Evolutionary conservation across 2,797 vertebrate species (phyloP).

Genomic region (Pygocentrus nattereri): DNA sequence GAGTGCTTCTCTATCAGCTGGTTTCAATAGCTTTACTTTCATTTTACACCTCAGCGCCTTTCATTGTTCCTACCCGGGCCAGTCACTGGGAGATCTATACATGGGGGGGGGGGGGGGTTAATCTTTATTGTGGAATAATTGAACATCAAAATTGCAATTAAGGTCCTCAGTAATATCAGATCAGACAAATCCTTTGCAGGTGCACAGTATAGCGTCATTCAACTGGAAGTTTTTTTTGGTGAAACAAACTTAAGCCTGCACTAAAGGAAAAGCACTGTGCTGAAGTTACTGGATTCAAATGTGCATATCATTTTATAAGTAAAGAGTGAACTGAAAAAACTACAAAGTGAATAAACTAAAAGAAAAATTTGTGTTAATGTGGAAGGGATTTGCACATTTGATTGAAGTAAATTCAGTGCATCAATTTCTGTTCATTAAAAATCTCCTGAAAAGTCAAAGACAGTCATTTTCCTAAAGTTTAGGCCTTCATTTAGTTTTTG

Average conservation of each 20-base stretch:
- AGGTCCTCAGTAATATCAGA: background rate
- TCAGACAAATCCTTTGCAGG: background rate
- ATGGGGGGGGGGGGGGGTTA: background rate
- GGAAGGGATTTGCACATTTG: background rate
- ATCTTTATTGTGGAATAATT: background rate
- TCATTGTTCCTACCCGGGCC: slow-evolving; percentile 11
- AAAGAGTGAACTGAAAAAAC: background rate
- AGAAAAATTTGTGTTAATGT: background rate
- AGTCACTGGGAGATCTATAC: background rate
- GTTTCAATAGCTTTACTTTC: slow-evolving; percentile 38
- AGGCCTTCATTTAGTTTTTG: background rate
- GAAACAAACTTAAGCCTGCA: background rate
- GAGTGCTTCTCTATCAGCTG: slow-evolving; percentile 11
- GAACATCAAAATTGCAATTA: background rate
- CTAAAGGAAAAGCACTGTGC: background rate
- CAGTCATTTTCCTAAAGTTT: background rate
- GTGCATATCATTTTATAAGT: background rate
- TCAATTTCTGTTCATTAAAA: background rate
- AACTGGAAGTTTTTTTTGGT: background rate
- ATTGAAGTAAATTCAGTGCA: background rate
- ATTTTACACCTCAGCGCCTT: slow-evolving; percentile 34
- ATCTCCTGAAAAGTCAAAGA: background rate
- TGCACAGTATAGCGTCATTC: background rate
- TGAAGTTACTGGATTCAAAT: background rate
- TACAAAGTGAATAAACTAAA: background rate